Conservation (phyloP, 2,888 invertebrate species). For the Xanthostigma xanthostigma region DNA sequence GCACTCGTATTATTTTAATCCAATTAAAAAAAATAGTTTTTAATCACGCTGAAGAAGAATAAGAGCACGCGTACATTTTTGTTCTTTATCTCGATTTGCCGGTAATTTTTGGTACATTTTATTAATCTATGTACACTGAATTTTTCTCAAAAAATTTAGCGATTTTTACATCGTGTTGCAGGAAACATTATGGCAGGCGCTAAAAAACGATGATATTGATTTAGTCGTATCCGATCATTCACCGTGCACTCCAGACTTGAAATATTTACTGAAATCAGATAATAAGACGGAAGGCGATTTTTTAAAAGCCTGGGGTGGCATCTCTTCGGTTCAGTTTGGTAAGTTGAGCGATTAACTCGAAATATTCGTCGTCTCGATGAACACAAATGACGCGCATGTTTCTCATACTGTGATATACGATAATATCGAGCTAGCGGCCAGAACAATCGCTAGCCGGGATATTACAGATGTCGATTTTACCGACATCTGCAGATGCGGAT, state of each 20-base stretch:
- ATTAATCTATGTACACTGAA: not conserved
- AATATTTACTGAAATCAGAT: conserved; percentile 24
- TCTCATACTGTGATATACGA: too few species aligned
- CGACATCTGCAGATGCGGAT: too few species aligned
- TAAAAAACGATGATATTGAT: conserved; percentile 40
- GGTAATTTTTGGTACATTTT: not conserved
- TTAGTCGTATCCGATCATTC: conserved; percentile 55
- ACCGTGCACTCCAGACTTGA: conserved; percentile 48
- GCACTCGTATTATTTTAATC: too few species aligned
- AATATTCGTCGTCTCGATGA: too few species aligned
- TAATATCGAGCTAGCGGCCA: too few species aligned
- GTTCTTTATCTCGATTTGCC: not conserved
- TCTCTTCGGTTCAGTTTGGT: conserved; percentile 59
- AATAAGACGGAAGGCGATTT: conserved; percentile 38
- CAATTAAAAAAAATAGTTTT: too few species aligned
- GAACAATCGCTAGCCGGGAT: too few species aligned
- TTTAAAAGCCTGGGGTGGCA: conserved; percentile 57
- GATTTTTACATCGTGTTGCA: conserved; percentile 18
- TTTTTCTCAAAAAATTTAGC: not conserved
- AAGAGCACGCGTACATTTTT: too few species aligned
- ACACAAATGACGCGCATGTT: too few species aligned
- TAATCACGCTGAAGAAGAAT: too few species aligned
- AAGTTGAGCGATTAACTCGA: conserved; percentile 9
- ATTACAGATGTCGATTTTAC: too few species aligned
- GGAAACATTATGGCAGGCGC: conserved; percentile 45